Percentiles rank a stretch among this genome's conserved stretches.
Conservation (phyloP, 2,888 invertebrate genomes). For the Drosophila borealis region DNA sequence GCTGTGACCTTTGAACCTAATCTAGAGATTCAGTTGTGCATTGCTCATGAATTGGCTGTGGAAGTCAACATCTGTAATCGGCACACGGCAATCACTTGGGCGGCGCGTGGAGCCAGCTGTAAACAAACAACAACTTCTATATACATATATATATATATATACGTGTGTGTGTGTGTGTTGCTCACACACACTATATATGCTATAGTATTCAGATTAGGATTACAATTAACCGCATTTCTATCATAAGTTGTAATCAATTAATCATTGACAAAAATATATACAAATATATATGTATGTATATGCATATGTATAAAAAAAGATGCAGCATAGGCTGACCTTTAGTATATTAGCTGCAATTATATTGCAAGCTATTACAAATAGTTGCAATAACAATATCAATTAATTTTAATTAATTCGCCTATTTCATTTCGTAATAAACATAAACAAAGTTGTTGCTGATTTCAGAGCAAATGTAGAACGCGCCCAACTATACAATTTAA, state of each 20-base stretch:
- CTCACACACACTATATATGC: conserved; percentile 1
- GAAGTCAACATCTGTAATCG: conserved; percentile 52
- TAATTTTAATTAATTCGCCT: conserved; percentile 51
- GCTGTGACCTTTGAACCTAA: conserved; percentile 55
- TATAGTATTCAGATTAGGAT: conserved; percentile 47
- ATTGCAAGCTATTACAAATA: conserved; percentile 42
- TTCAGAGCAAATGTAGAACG: too few species aligned
- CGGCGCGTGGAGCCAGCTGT: conserved; percentile 60
- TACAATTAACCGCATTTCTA: conserved; percentile 58
- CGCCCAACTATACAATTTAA: background rate
- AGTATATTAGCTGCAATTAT: conserved; percentile 16
- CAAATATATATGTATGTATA: background rate
- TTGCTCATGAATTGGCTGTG: conserved; percentile 37
- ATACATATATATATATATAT: background rate
- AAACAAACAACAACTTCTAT: conserved; percentile 48
- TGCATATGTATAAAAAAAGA: background rate
- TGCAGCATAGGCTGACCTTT: conserved; percentile 47
- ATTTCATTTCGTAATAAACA: background rate
- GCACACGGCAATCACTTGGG: conserved; percentile 70
- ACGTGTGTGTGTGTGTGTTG: background rate
- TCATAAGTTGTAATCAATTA: conserved; percentile 58
- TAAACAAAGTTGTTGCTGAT: background rate
- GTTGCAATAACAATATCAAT: conserved; percentile 66
- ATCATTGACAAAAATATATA: conserved; percentile 57
- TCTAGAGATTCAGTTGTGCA: conserved; percentile 37